Base-by-base conservation (phyloP, 2,888 invertebrate genomes). In the Papilio elwesi region DNA sequence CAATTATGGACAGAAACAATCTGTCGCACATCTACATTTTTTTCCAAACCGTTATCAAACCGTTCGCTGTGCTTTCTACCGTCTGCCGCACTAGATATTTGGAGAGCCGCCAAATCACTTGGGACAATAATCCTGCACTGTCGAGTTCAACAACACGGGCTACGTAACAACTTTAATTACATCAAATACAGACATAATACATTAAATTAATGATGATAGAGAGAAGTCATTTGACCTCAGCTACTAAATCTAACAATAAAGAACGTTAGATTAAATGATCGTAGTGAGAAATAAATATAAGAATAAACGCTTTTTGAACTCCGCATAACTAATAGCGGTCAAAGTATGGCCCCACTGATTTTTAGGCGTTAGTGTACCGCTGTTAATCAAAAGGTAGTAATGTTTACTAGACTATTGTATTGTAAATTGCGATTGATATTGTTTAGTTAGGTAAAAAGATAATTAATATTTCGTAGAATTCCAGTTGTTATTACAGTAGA, bases 71-170 rank as follows among this genome's bases (percentile, higher is more conserved):
- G 49, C 26, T 49, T 51, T 51, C 36, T 52, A n/a, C 36, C 52
- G 52, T 38, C 38, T 15, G 52, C 51, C 53, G 66, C 66, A 51
- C 52, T 66, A 59, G 59, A n/a, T 62, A 38, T 52, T 66, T 66
- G 66, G 66, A 38, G 12, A 53, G 53, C n/a, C 10, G 66, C 66
- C 66, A 66, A 66, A 53, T 66, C 52, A 66, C 43, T 66, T 43
- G 43, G 53, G 38, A 52, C 52, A 53, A 52, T 66, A 66, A 66
- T 66, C 53, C 52, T 53, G 38, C 43, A 51, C 38, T 38, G 53
- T 52, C 52, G 52, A 53, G 53, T 53, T 38, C 38, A 52, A 66
- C 51, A 26, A 52, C n/a, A 51, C 12, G 38, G 57, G 36, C 38
- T 52, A 59, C 59, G 59, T 43, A 62, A 62, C 43, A 62, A 15